Conservation (phyloP, 2,888 invertebrate species). For the Nysson spinosus region DNA sequence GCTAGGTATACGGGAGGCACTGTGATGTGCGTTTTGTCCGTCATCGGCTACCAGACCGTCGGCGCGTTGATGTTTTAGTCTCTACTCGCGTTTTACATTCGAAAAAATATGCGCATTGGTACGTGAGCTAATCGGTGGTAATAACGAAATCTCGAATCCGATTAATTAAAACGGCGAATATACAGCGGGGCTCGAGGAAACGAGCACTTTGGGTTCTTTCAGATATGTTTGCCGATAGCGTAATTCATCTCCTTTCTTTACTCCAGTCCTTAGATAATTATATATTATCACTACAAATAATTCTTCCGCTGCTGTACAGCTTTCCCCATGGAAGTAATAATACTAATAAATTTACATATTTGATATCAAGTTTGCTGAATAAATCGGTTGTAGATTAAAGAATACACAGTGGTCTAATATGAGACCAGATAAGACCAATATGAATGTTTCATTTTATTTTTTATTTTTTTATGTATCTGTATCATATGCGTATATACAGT, state of each 20-base stretch:
- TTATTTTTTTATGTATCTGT: too few species aligned
- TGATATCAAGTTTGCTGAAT: too few species aligned
- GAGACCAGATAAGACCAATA: too few species aligned
- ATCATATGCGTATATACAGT: too few species aligned
- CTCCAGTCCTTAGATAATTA: too few species aligned
- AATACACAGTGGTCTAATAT: too few species aligned
- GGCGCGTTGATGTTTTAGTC: slow-evolving; percentile 69
- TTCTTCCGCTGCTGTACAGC: too few species aligned
- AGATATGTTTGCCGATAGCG: slow-evolving; percentile 28
- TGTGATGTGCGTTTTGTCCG: slow-evolving; percentile 71
- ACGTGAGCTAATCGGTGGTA: slow-evolving; percentile 74
- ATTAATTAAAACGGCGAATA: slow-evolving; percentile 70
- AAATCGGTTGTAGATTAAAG: too few species aligned
- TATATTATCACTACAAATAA: too few species aligned
- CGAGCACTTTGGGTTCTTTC: slow-evolving; percentile 50
- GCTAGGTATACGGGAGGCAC: slow-evolving; percentile 38
- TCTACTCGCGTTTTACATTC: slow-evolving; percentile 72
- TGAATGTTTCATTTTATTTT: too few species aligned
- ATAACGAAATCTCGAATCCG: slow-evolving; percentile 70
- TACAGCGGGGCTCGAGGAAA: slow-evolving; percentile 58
- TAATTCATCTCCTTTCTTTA: slow-evolving; percentile 1
- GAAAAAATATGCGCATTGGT: slow-evolving; percentile 76
- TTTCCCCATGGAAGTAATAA: too few species aligned
- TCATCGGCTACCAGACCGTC: slow-evolving; percentile 71
- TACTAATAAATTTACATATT: too few species aligned